Conservation (phyloP, 1,140 invertebrate genomes). For the Acyrthosiphon pisum region DNA sequence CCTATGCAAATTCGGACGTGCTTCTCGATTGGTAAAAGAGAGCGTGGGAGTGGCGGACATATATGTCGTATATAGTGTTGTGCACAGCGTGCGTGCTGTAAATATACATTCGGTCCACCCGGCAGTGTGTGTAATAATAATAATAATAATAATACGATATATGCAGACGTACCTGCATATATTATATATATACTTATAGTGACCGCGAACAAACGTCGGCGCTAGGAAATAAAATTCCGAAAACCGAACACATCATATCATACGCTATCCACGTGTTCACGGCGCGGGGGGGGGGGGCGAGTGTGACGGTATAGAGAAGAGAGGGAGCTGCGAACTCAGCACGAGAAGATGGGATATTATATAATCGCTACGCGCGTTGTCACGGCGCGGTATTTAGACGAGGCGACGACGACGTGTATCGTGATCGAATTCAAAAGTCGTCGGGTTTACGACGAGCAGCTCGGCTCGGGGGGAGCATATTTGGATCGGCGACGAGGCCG, state of each 20-base stretch:
- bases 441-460: neutral
- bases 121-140: neutral
- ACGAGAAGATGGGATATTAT: neutral
- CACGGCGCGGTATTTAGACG: neutral
- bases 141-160: neutral
- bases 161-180: too few species aligned
- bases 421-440: neutral
- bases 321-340: too few species aligned
- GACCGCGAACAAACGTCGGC: neutral
- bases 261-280: neutral
- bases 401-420: neutral
- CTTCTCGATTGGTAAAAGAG: neutral
- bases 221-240: neutral
- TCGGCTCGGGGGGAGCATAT: too few species aligned
- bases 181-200: too few species aligned
- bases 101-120: neutral
- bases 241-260: neutral
- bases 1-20: slow-evolving; percentile 39
- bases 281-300: too few species aligned
- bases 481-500: too few species aligned
- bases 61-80: neutral
- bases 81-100: neutral
- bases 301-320: too few species aligned
- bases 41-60: neutral
- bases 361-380: neutral